These are phyloP conservation scores for Bellardia pandia DNA, from an alignment of 2,888 invertebrate species.

Conservation along the genomic window DNA sequence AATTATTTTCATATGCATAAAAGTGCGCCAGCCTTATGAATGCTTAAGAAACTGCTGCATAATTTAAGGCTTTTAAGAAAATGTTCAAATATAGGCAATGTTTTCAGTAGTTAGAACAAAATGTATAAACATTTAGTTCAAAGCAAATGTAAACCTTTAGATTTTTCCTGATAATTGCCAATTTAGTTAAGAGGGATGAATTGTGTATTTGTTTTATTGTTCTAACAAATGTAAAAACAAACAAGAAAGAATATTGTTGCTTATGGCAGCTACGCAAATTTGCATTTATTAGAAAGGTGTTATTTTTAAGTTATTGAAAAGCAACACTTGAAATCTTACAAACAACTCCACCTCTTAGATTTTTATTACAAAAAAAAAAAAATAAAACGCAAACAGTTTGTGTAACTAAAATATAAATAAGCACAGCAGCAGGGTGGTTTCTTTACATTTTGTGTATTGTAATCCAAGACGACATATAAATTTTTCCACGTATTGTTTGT, in stretches of 20 bases:
- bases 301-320: conserved; percentile 72
- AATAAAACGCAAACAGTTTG: conserved; percentile 14
- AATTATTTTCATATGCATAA: conserved; percentile 39
- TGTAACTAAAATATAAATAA: conserved; percentile 2
- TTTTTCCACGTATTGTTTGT: conserved; percentile 51
- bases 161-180: conserved; percentile 44
- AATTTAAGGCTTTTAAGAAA: conserved; percentile 12
- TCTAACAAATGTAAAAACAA: too few species aligned
- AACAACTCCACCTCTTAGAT: conserved; percentile 25
- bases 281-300: conserved; percentile 67
- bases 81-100: neutral
- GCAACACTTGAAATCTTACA: conserved; percentile 56
- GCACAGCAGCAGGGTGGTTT: conserved; percentile 15
- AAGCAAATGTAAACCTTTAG: conserved; percentile 17
- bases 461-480: conserved; percentile 37
- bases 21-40: neutral
- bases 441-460: conserved; percentile 18
- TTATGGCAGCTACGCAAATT: conserved; percentile 27
- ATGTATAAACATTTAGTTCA: neutral
- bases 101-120: neutral
- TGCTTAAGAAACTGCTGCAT: conserved; percentile 20
- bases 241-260: neutral
- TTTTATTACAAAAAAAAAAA: neutral
- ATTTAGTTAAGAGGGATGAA: conserved; percentile 44
- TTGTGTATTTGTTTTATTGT: conserved; percentile 27